phyloP scores from a whole-genome alignment of 2,113 vertebrate species.

The Saccopteryx leptura region DNA sequence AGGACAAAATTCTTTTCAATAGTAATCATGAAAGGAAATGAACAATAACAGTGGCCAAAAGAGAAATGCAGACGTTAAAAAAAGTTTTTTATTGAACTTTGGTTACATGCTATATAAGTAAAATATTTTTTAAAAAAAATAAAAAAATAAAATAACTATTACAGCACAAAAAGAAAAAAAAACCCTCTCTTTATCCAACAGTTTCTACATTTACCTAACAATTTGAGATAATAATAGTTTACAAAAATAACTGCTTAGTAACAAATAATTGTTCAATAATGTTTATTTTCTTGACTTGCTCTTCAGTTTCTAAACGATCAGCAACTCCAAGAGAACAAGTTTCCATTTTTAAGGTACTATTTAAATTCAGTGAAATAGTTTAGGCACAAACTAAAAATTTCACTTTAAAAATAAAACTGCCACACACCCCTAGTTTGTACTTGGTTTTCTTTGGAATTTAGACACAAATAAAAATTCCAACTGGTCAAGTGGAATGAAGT shows the following conservation, averaged over 20 bases:
- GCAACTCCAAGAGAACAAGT: slow-evolving; percentile 7
- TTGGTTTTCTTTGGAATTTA: not conserved
- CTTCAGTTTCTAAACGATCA: slow-evolving; percentile 31
- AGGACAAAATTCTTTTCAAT: not conserved
- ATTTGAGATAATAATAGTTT: not conserved
- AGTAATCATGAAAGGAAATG: not conserved
- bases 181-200: not conserved
- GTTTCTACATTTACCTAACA: not conserved
- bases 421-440: not conserved
- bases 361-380: slow-evolving; percentile 5
- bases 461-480: not conserved
- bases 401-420: not conserved
- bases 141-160: not conserved
- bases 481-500: not conserved
- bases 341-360: not conserved
- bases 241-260: slow-evolving; percentile 3
- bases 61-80: not conserved
- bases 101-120: not conserved
- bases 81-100: not conserved
- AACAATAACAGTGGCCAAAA: not conserved
- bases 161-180: not conserved
- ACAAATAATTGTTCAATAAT: not conserved
- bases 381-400: not conserved
- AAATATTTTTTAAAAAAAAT: not conserved
- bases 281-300: slow-evolving; percentile 11